Percentiles rank a stretch among this genome's conserved stretches.
phyloP scores from a whole-genome alignment of 2,888 invertebrate species.

The Pocota personata region DNA sequence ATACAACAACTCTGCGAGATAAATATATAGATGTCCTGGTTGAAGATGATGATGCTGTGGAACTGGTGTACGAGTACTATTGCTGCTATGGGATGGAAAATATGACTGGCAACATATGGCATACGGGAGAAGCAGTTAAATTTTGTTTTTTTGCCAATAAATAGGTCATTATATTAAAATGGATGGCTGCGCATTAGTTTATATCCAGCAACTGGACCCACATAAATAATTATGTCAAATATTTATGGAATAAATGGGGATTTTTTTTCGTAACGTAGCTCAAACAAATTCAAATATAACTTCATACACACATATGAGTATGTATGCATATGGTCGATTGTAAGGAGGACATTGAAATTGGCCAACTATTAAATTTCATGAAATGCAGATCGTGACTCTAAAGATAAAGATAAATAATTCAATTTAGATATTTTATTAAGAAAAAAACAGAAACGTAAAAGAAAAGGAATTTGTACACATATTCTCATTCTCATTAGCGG shows the following conservation, averaged over 20 bases:
- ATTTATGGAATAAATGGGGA: background rate
- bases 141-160: conserved; percentile 17
- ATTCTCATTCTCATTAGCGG: too few relatives aligned
- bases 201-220: conserved; percentile 9
- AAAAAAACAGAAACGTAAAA: too few relatives aligned
- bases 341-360: too few relatives aligned
- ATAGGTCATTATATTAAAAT: conserved; percentile 31
- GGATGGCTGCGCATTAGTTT: conserved; percentile 29
- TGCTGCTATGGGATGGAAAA: background rate
- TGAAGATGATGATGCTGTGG: conserved; percentile 21
- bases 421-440: too few relatives aligned
- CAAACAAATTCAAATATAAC: too few relatives aligned
- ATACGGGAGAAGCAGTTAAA: conserved; percentile 1
- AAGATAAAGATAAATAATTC: too few relatives aligned
- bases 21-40: conserved; percentile 44
- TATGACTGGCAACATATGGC: conserved; percentile 11
- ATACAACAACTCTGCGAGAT: background rate
- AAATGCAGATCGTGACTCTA: too few relatives aligned
- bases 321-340: too few relatives aligned
- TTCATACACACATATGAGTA: too few relatives aligned
- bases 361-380: too few relatives aligned
- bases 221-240: conserved; percentile 21
- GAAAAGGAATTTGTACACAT: too few relatives aligned
- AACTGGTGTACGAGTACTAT: background rate
- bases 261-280: background rate